These are phyloP conservation scores for Eupeodes luniger DNA, from an alignment of 2,888 invertebrate species.

Conservation along the genomic window DNA sequence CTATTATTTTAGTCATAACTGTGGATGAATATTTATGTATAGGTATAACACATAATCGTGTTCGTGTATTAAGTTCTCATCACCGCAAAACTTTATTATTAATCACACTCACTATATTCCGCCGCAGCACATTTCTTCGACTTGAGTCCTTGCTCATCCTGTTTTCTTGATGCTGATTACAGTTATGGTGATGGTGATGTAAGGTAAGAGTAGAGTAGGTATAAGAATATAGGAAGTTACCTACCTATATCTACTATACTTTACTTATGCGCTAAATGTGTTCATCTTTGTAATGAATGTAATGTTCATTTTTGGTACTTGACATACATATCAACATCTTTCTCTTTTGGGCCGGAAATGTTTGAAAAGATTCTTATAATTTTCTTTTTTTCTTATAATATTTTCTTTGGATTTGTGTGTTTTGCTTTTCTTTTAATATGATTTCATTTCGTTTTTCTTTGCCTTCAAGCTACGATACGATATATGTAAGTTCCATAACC, in stretches of 20 bases:
- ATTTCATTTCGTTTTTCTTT: slow-evolving; percentile 4
- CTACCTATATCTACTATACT: neutral
- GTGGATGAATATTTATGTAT: neutral
- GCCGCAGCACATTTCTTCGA: slow-evolving; percentile 45
- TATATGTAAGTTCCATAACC: slow-evolving; percentile 4
- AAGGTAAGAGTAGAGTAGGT: no score
- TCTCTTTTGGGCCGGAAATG: slow-evolving; percentile 35
- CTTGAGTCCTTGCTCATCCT: slow-evolving; percentile 35
- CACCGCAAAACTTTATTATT: slow-evolving; percentile 47
- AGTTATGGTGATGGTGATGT: no score
- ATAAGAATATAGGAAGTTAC: neutral
- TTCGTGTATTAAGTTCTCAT: slow-evolving; percentile 36
- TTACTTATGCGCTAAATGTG: slow-evolving; percentile 28
- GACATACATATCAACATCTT: slow-evolving; percentile 51
- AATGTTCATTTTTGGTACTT: slow-evolving; percentile 54
- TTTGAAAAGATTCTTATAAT: slow-evolving; percentile 22
- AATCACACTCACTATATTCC: slow-evolving; percentile 49
- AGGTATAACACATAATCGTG: slow-evolving; percentile 21
- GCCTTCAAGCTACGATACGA: slow-evolving; percentile 12
- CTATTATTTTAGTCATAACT: no score
- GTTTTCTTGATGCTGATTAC: no score
- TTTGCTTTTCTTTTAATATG: neutral
- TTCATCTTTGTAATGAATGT: slow-evolving; percentile 49
- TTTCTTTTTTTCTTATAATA: neutral
- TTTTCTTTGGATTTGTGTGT: slow-evolving; percentile 3